Conservation (phyloP, 2,888 invertebrate genomes). For the Cantharis lateralis region DNA sequence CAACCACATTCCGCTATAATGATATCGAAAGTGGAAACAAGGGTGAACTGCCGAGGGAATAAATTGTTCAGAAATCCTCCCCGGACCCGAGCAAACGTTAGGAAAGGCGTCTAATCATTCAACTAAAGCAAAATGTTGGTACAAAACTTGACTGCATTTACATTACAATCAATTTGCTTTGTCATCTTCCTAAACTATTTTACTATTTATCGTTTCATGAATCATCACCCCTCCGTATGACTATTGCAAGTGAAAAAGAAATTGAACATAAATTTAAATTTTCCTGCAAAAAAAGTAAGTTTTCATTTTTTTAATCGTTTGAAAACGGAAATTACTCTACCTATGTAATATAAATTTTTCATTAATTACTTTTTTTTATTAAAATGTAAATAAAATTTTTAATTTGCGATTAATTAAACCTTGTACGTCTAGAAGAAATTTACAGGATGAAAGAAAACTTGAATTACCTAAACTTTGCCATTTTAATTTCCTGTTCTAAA, state of each 20-base stretch:
- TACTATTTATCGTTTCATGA: constrained; percentile 19
- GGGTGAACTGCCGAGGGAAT: constrained; percentile 40
- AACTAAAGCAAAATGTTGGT: constrained; percentile 10
- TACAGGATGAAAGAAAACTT: not conserved
- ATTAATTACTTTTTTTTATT: not conserved
- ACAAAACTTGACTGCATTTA: constrained; percentile 20
- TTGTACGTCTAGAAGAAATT: not conserved
- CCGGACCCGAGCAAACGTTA: constrained; percentile 17
- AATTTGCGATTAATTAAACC: not conserved
- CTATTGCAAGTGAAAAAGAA: not conserved
- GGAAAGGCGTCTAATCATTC: constrained; percentile 28
- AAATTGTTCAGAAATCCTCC: constrained; percentile 33
- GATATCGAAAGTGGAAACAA: constrained; percentile 48
- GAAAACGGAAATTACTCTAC: not conserved
- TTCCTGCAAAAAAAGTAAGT: not conserved
- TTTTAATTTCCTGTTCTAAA: not conserved
- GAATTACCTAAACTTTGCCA: not conserved
- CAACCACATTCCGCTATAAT: constrained; percentile 41
- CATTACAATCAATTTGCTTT: constrained; percentile 27
- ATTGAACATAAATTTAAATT: not conserved
- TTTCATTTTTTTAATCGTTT: not conserved
- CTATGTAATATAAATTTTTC: not conserved
- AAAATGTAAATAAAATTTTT: not conserved
- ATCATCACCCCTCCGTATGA: constrained; percentile 8
- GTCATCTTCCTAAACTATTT: constrained; percentile 18